phyloP scores from a whole-genome alignment of 1,140 invertebrate genomes.

The Calosoma granatense region DNA sequence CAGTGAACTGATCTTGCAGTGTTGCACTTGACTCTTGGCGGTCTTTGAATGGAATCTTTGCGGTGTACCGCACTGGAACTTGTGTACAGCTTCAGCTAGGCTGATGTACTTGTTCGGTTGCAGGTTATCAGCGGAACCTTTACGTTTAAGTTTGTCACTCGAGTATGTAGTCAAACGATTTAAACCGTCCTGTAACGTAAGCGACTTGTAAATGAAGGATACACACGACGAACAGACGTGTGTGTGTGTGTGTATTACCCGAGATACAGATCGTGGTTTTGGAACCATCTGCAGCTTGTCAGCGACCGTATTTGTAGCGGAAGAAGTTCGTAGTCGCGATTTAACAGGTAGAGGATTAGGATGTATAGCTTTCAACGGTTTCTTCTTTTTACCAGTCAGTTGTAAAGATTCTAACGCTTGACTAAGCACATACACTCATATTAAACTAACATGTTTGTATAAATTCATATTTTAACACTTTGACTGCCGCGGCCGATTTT shows the following conservation, averaged over 20 bases:
- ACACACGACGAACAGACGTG: too few relatives aligned
- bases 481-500: too few relatives aligned
- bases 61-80: conserved; percentile 37
- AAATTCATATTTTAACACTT: too few relatives aligned
- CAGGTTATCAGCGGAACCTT: conserved; percentile 16
- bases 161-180: conserved; percentile 13
- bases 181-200: background rate
- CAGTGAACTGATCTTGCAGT: conserved; percentile 20
- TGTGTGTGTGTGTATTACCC: too few relatives aligned
- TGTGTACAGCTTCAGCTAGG: conserved; percentile 35
- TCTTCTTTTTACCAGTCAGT: background rate
- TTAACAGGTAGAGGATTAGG: background rate
- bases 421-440: too few relatives aligned
- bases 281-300: background rate
- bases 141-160: conserved; percentile 20
- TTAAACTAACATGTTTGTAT: too few relatives aligned
- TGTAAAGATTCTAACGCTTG: background rate
- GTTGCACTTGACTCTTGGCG: conserved; percentile 14
- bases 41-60: conserved; percentile 33
- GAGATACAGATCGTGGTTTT: background rate
- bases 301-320: too few relatives aligned
- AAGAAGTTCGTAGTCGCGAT: background rate
- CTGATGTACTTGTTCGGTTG: conserved; percentile 29
- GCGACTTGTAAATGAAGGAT: too few relatives aligned
- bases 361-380: background rate